Evolutionary conservation across 2,113 vertebrate genomes (phyloP), one percentile per base, ranked within the genome.

Genomic region (Dipodomys spectabilis): DNA sequence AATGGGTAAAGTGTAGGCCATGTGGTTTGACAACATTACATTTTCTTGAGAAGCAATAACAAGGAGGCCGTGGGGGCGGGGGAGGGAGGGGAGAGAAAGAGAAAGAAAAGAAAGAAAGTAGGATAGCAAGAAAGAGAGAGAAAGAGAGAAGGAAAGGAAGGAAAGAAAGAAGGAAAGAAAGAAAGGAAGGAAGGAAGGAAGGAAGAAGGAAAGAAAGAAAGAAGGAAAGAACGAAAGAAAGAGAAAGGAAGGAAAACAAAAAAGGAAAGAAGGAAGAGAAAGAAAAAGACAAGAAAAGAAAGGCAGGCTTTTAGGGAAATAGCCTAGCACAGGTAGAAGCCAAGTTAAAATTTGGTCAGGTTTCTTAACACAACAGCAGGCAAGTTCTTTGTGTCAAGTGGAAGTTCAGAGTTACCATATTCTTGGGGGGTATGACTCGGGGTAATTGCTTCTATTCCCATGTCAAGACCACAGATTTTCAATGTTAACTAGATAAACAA

Each of bases 401-500:
- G 35, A 82, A 80, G 6, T 57, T 82, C 35, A 27, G 15, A 57
- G 15, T 16, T 92, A 57, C 15, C 25, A 5, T 32, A 20, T 7
- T 16, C 27, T 28, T 92, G 75, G n/a, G 45, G 71, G 67, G 28
- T 93, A 90, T 86, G 75, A 9, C 39, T 77, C 49, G 1, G 45
- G 75, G 39, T 86, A 80, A 89, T 92, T 92, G 15, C 68, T 81
- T 0, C 32, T 86, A 20, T 93, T 93, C 68, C 68, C 60, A 77
- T 82, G 78, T 85, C 73, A 93, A 23, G 8, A 16, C 85, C 73
- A 32, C 32, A 94, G 20, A 16, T 65, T 32, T 93, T 68, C 28
- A 68, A 0, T 0, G 6, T 30, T 91, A 72, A 30, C n/a, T 96
- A 85, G 93, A 93, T 83, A 65, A 95, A 86, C 15, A 11, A 4